phyloP scores from a whole-genome alignment of 2,888 invertebrate species.

The Scaptomyza reducta region DNA sequence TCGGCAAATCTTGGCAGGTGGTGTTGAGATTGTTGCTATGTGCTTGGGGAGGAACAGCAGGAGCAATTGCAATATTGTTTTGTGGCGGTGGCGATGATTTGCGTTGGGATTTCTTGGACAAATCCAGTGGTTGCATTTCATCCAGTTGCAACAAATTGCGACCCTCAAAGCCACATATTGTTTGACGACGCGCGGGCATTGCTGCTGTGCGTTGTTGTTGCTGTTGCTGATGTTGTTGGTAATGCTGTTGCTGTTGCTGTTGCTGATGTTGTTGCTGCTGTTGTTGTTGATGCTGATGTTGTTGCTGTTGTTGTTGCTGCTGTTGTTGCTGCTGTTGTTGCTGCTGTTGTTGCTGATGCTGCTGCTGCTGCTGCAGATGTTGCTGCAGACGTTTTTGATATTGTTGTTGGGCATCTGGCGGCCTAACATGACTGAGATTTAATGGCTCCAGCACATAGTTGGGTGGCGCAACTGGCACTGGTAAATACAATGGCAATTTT shows the following conservation, averaged over 20 bases:
- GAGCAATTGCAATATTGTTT: slow-evolving; percentile 2
- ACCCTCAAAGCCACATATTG: slow-evolving; percentile 81
- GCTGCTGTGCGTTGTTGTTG: slow-evolving; percentile 45
- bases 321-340: slow-evolving; percentile 5
- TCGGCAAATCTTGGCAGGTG: not conserved
- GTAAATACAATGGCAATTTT: slow-evolving; percentile 68
- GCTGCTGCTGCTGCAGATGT: not conserved
- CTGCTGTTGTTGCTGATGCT: slow-evolving; percentile 3
- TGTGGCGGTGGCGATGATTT: slow-evolving; percentile 41
- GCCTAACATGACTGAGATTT: slow-evolving; percentile 66
- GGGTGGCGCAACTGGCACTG: slow-evolving; percentile 32
- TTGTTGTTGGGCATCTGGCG: slow-evolving; percentile 12
- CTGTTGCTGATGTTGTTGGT: slow-evolving; percentile 34
- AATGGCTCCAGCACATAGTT: slow-evolving; percentile 64
- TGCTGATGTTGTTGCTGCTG: slow-evolving; percentile 31
- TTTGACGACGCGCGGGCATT: slow-evolving; percentile 76
- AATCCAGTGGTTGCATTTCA: slow-evolving; percentile 81
- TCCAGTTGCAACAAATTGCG: slow-evolving; percentile 67
- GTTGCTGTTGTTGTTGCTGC: slow-evolving; percentile 12
- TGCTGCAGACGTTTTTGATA: slow-evolving; percentile 23
- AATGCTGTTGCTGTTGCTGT: slow-evolving; percentile 6
- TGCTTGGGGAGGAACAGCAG: slow-evolving; percentile 1
- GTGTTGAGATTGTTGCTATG: not conserved
- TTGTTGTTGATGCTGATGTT: slow-evolving; percentile 29
- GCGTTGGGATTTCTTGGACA: slow-evolving; percentile 79